Conservation (phyloP, 2,888 invertebrate genomes). For the Amorpha juglandis region DNA sequence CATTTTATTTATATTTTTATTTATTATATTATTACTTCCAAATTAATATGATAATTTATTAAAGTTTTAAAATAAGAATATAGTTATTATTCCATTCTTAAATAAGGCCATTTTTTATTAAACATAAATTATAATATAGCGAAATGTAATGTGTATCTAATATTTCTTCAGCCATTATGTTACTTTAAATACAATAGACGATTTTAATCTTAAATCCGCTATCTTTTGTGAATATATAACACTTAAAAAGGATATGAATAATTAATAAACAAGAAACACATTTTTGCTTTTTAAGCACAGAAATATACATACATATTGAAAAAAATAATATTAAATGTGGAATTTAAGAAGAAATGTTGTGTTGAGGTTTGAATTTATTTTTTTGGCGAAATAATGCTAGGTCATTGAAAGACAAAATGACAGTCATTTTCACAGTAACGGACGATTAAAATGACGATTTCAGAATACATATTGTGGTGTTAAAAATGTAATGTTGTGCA, state of each 20-base stretch:
- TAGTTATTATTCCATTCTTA: too few species aligned
- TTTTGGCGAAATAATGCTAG: not conserved
- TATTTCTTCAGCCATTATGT: not conserved
- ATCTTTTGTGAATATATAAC: not conserved
- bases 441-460: conserved; percentile 8
- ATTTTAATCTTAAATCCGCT: not conserved
- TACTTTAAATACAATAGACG: not conserved
- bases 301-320: conserved; percentile 17
- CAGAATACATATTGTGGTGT: conserved; percentile 8
- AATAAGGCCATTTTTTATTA: too few species aligned
- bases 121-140: not conserved
- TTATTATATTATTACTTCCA: too few species aligned
- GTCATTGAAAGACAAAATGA: conserved; percentile 9
- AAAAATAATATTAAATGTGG: not conserved
- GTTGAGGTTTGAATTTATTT: not conserved
- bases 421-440: conserved; percentile 18
- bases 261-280: not conserved
- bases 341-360: not conserved
- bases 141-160: not conserved
- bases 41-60: too few species aligned
- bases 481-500: conserved; percentile 20
- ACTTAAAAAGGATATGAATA: not conserved
- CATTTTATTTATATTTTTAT: too few species aligned
- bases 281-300: not conserved
- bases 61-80: too few species aligned